Percentiles rank a stretch among this genome's conserved stretches.
Conservation (phyloP, 2,113 vertebrate species). For the Hepsetus odoe region DNA sequence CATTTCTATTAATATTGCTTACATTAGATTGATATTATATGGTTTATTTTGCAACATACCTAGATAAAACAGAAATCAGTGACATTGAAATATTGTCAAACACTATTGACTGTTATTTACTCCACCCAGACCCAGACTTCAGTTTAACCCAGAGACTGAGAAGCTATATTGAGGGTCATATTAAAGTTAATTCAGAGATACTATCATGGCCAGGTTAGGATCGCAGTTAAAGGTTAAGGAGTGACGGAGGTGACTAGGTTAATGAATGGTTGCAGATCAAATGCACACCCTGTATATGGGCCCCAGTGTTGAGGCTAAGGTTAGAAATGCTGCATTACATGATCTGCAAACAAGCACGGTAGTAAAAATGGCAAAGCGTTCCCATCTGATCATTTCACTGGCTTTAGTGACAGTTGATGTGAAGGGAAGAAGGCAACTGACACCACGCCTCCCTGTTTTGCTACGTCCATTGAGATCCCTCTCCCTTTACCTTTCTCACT, state of each 20-base stretch:
- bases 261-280: conserved; percentile 49
- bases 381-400: conserved; percentile 63
- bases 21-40: too few species aligned
- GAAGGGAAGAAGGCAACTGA: conserved; percentile 63
- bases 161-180: conserved; percentile 41
- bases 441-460: conserved; percentile 64
- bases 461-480: conserved; percentile 44
- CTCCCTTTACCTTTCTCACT: conserved; percentile 64
- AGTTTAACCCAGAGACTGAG: conserved; percentile 20
- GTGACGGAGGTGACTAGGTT: conserved; percentile 33
- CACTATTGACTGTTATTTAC: too few species aligned
- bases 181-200: conserved; percentile 45
- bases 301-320: conserved; percentile 21
- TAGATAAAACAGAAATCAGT: too few species aligned
- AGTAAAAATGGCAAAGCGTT: conserved; percentile 57
- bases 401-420: conserved; percentile 65
- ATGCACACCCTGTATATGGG: conserved; percentile 22
- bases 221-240: conserved; percentile 45
- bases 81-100: too few species aligned
- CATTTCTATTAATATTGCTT: too few species aligned
- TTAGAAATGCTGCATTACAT: conserved; percentile 25
- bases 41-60: too few species aligned
- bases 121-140: too few species aligned
- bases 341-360: conserved; percentile 57
- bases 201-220: conserved; percentile 38